Base-by-base conservation (phyloP, 1,140 invertebrate genomes). In the Magallana angulata region DNA sequence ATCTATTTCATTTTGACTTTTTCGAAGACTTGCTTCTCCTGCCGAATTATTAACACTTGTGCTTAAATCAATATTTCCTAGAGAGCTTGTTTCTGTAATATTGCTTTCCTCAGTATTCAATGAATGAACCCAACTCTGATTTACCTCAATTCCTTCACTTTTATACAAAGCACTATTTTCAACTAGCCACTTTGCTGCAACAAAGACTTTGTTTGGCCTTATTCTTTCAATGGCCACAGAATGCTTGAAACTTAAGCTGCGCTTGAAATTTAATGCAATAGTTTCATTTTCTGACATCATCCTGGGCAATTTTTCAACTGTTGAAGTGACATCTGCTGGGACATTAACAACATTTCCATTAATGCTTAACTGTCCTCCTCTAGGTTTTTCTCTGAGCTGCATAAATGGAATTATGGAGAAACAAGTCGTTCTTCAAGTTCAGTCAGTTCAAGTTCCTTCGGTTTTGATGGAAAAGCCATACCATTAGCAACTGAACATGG, bases 291-390 rank as follows among this genome's bases (percentile, higher is more conserved):
- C 82, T n/a, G 71, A 36, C 3, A 64, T 0, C 16, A 9, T 71
- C 48, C 89, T 62, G 14, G 86, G 86, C 76, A 90, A 85, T 12
- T 24, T 11, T 5, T n/a, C 30, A 7, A 89, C 62, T 36, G 88
- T 89, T n/a, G 11, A 9, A 18, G 30, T 82, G 2, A 89, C 68
- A 85, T 90, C 71, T 12, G 80, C 24, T n/a, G 89, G 85, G 0
- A 89, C 87, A 87, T 90, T 90, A 30, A 90, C 89, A 62, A 90
- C 86, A 89, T 90, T 90, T 59, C 89, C 85, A 59, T 62, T 60
- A 0, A 87, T 14, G 36, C 76, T 84, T 3, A 71, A 36, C 24
- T 90, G 86, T 14, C 68, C 57, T 24, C 87, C 89, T 48, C 87
- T 83, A 8, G 89, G 89, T 30, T 85, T 18, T 84, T 90, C 87